Evolutionary conservation across 1,140 invertebrate genomes (phyloP).

Genomic region (Diuraphis noxia): DNA sequence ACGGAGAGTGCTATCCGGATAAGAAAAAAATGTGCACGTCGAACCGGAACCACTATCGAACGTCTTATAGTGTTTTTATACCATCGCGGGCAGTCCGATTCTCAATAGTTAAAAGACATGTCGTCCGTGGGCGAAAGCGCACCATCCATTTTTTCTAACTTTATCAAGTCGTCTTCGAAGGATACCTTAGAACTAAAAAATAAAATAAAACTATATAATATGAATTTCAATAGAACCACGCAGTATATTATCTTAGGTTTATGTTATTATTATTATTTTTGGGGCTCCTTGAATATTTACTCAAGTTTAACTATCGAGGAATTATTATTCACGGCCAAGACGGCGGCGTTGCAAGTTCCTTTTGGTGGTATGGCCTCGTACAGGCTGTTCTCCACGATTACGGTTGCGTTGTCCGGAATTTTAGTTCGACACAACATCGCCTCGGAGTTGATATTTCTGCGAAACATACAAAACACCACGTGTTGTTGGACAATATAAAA

Average conservation of each 20-base stretch:
- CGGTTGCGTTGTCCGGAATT: neutral
- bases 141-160: neutral
- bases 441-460: neutral
- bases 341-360: neutral
- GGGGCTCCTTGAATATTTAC: neutral
- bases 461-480: neutral
- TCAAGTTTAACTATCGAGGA: neutral
- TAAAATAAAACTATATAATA: neutral
- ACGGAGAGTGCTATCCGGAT: neutral
- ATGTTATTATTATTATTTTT: neutral
- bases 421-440: neutral
- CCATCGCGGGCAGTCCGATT: neutral
- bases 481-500: neutral
- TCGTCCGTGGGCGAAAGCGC: neutral
- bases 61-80: neutral
- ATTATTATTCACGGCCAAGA: neutral
- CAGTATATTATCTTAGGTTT: neutral
- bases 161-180: constrained; percentile 18
- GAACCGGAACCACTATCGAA: neutral
- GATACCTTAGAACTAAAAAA: constrained; percentile 9
- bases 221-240: neutral
- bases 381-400: neutral
- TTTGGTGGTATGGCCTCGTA: constrained; percentile 4
- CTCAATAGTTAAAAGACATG: neutral
- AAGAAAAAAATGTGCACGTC: neutral